Evolutionary conservation across 1,140 invertebrate species (phyloP).

Genomic region (Drosophila chauvacae): DNA sequence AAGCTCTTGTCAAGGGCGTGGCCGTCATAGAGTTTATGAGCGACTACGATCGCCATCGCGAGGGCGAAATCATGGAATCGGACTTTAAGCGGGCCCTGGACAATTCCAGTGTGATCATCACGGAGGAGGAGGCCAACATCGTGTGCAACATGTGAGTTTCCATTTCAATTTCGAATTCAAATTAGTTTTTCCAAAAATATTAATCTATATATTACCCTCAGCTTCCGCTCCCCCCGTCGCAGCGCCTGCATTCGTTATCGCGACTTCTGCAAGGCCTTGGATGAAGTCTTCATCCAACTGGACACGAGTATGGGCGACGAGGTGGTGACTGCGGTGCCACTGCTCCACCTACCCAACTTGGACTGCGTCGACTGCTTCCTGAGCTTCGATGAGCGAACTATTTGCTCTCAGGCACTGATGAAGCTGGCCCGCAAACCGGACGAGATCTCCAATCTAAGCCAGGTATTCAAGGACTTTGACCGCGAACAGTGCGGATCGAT

Average conservation of each 20-base stretch:
- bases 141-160: conserved; percentile 61
- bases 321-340: conserved; percentile 86
- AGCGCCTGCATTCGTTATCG: conserved; percentile 87
- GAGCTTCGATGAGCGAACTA: conserved; percentile 88
- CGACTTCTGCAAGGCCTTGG: conserved; percentile 87
- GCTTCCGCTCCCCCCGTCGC: conserved; percentile 87
- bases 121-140: conserved; percentile 55
- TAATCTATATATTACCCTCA: conserved; percentile 61
- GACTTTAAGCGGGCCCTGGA: conserved; percentile 88
- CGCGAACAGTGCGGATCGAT: conserved; percentile 87
- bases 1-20: conserved; percentile 88
- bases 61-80: conserved; percentile 86
- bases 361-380: conserved; percentile 88
- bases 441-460: conserved; percentile 86
- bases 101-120: conserved; percentile 87
- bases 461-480: conserved; percentile 87
- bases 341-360: conserved; percentile 87
- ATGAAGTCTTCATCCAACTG: conserved; percentile 88
- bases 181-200: neutral
- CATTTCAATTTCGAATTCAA: neutral
- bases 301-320: conserved; percentile 87
- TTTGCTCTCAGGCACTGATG: conserved; percentile 86
- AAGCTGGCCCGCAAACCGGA: conserved; percentile 88
- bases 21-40: conserved; percentile 87
- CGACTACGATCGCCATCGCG: conserved; percentile 87